phyloP scores from a whole-genome alignment of 2,888 invertebrate genomes.

The Lasioglossum vierecki region DNA sequence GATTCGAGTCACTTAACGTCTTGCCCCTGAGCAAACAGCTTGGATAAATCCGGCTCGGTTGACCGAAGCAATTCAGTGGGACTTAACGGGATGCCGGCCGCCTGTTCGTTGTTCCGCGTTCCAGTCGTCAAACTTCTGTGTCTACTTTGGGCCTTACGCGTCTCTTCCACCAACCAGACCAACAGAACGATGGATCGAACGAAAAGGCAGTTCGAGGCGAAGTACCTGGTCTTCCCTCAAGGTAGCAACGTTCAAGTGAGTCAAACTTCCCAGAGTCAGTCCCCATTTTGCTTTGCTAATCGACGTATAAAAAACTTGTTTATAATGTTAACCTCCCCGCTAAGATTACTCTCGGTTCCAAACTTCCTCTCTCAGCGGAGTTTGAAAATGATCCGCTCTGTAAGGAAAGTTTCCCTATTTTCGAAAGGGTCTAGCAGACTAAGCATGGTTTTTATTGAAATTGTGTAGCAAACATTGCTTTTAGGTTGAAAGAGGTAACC shows the following conservation, averaged over 20 bases:
- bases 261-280: constrained; percentile 60
- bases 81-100: constrained; percentile 33
- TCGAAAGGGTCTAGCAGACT: too few species aligned
- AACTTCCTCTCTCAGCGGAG: background rate
- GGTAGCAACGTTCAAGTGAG: constrained; percentile 88
- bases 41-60: constrained; percentile 5
- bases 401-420: background rate
- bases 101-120: constrained; percentile 27
- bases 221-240: constrained; percentile 87
- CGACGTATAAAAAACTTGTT: constrained; percentile 24
- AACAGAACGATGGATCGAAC: constrained; percentile 39
- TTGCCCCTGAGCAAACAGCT: constrained; percentile 1
- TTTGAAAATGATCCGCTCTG: background rate
- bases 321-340: background rate
- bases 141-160: background rate
- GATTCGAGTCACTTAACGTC: constrained; percentile 51
- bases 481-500: too few species aligned
- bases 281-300: background rate
- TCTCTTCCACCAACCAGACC: constrained; percentile 3
- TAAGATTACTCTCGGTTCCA: background rate
- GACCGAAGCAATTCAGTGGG: constrained; percentile 23
- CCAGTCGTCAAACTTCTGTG: constrained; percentile 20
- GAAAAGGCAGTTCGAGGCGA: constrained; percentile 68
- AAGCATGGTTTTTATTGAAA: too few species aligned
- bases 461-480: too few species aligned